phyloP scores from a whole-genome alignment of 2,888 invertebrate species.

The Magallana nippona region DNA sequence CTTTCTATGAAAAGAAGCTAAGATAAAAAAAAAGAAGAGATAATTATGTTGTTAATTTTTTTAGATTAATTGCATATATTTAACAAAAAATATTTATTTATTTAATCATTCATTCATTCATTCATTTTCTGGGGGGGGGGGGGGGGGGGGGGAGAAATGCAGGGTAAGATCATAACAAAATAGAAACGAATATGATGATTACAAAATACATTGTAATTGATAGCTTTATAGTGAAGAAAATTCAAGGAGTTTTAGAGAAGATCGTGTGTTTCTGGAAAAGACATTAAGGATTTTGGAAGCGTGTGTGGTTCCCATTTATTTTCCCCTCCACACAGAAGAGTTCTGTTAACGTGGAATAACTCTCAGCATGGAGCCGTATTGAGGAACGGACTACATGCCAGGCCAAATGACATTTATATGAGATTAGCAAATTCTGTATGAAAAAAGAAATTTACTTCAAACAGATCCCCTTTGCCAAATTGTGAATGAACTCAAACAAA shows the following conservation, averaged over 20 bases:
- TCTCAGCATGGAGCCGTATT: slow-evolving; percentile 20
- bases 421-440: slow-evolving; percentile 46
- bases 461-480: slow-evolving; percentile 38
- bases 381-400: not conserved
- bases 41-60: no score
- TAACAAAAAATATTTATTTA: no score
- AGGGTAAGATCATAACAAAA: no score
- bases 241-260: not conserved
- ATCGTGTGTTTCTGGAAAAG: not conserved
- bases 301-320: slow-evolving; percentile 30
- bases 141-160: no score
- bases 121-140: no score
- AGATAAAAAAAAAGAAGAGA: no score
- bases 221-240: no score
- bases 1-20: no score
- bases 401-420: slow-evolving; percentile 45
- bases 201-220: not conserved
- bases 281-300: not conserved
- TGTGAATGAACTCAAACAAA: slow-evolving; percentile 38
- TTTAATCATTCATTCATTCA: no score
- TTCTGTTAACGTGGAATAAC: slow-evolving; percentile 32
- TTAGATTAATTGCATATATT: no score
- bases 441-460: slow-evolving; percentile 48
- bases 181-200: no score
- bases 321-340: slow-evolving; percentile 1